Evolutionary conservation across 2,113 vertebrate genomes (phyloP).

Genomic region (Apodemus speciosus): DNA sequence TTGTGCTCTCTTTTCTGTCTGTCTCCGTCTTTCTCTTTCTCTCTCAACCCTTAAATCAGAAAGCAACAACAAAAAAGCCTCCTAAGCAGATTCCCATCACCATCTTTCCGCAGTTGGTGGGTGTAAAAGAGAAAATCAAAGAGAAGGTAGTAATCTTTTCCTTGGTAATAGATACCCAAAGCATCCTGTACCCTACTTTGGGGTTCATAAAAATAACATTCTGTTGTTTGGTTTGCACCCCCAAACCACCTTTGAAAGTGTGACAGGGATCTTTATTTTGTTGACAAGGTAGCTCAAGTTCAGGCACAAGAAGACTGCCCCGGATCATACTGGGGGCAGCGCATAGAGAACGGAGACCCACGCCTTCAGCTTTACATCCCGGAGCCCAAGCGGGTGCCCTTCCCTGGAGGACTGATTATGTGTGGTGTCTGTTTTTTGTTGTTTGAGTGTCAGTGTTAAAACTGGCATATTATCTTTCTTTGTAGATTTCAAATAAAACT

Average conservation of each 20-base stretch:
- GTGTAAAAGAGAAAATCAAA: conserved; percentile 38
- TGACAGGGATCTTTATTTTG: background rate
- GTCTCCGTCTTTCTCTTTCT: no score
- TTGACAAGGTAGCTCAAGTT: conserved; percentile 36
- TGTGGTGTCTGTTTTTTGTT: background rate
- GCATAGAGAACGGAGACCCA: background rate
- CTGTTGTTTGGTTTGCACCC: conserved; percentile 3
- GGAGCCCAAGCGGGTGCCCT: background rate
- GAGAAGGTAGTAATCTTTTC: background rate
- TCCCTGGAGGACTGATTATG: background rate
- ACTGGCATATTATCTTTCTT: background rate
- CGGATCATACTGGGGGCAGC: background rate
- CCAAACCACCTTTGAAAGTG: background rate
- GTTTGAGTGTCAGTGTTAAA: background rate
- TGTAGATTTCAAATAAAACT: conserved; percentile 42
- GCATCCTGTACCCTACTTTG: background rate
- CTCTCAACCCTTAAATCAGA: background rate
- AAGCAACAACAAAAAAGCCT: background rate
- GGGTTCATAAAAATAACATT: background rate
- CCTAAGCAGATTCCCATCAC: background rate
- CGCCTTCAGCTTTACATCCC: background rate
- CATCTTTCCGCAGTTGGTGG: background rate
- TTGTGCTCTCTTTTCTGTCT: no score
- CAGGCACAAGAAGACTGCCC: background rate
- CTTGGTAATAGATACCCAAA: background rate